Percentiles rank a stretch among this genome's conserved stretches.
phyloP scores from a whole-genome alignment of 2,797 vertebrate species.

The Amblyopsis hoosieri region DNA sequence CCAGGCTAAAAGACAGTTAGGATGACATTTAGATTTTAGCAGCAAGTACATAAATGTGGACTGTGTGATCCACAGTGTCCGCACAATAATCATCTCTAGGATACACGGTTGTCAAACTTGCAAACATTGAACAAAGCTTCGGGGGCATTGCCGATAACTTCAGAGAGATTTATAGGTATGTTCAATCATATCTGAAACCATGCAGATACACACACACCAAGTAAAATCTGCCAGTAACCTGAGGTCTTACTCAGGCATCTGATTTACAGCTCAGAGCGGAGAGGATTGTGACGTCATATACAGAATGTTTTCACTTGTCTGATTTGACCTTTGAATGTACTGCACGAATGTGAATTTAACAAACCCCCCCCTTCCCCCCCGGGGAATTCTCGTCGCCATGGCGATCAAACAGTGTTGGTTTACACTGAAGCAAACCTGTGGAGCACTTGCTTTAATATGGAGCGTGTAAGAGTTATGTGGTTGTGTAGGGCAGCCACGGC shows the following conservation, averaged over 20 bases:
- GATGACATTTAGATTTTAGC: no score
- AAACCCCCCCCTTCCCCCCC: constrained; percentile 1
- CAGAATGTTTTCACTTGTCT: constrained; percentile 12
- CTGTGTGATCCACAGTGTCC: no score
- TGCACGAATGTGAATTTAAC: constrained; percentile 23
- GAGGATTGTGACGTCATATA: constrained; percentile 2
- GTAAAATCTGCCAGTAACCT: no score
- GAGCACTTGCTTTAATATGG: constrained; percentile 35
- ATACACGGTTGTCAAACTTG: no score
- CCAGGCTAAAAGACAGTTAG: no score
- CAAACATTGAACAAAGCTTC: no score
- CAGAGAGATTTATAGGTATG: no score
- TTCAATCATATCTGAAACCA: no score
- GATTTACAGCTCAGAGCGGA: not conserved
- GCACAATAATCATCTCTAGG: no score
- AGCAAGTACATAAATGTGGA: no score
- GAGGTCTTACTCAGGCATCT: no score
- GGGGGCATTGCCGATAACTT: no score
- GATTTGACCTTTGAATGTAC: constrained; percentile 21
- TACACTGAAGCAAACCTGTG: constrained; percentile 45
- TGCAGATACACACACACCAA: not conserved
- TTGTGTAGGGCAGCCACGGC: constrained; percentile 38
- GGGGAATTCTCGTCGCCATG: constrained; percentile 41
- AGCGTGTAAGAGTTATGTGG: constrained; percentile 55
- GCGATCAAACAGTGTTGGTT: constrained; percentile 44